Conservation (phyloP, 2,113 vertebrate species). For the Panurus biarmicus region DNA sequence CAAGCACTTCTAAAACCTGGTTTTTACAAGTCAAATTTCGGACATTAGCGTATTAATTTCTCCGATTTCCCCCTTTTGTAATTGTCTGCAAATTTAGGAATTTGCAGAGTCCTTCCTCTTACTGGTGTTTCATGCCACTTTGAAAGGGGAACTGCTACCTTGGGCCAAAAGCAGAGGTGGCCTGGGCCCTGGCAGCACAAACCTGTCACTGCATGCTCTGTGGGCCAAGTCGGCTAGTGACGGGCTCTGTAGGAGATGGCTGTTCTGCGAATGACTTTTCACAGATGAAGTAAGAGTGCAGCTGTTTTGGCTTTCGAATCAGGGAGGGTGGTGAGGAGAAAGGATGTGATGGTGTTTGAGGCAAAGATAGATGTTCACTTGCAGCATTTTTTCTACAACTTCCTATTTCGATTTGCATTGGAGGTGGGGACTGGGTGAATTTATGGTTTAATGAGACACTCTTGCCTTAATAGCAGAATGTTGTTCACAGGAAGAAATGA, state of each 20-base stretch:
- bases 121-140: accelerated
- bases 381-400: neutral
- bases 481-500: conserved; percentile 70
- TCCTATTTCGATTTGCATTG: conserved; percentile 41
- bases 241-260: neutral
- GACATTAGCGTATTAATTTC: neutral
- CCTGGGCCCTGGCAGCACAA: neutral
- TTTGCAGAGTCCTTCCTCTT: neutral
- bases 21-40: neutral
- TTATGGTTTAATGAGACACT: conserved; percentile 11
- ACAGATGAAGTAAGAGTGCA: neutral
- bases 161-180: neutral
- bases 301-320: neutral
- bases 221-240: accelerated
- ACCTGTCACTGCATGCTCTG: neutral
- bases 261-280: neutral
- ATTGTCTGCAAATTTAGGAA: neutral
- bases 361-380: neutral
- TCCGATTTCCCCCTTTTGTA: neutral
- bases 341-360: neutral
- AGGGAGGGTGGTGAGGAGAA: neutral
- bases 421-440: neutral
- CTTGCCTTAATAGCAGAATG: conserved; percentile 21
- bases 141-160: neutral
- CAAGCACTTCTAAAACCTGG: neutral